A percentile compares a stretch with the other conserved stretches of the same genome.
Evolutionary conservation across 2,888 invertebrate species (phyloP).

Genomic region (Dicranocentrus wangi): DNA sequence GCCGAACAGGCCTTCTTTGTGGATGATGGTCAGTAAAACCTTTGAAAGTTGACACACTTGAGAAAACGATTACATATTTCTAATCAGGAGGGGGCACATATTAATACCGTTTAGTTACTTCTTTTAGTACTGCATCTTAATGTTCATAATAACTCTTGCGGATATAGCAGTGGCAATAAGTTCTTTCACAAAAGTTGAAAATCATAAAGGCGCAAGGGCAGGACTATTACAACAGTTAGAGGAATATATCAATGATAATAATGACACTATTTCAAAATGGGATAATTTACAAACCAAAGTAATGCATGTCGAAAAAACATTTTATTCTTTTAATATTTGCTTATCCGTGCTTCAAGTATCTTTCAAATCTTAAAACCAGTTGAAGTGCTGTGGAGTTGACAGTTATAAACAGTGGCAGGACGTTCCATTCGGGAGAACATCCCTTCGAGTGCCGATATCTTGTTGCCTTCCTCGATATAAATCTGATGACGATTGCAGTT

Average conservation of each 20-base stretch:
- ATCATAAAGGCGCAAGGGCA: too few species aligned
- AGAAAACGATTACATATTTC: too few species aligned
- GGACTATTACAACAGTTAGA: conserved; percentile 11
- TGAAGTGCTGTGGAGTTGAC: conserved; percentile 61
- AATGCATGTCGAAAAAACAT: background rate
- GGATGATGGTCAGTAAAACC: conserved; percentile 24
- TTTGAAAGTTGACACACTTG: background rate
- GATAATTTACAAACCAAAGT: conserved; percentile 31
- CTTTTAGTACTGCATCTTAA: conserved; percentile 49
- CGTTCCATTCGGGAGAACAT: conserved; percentile 63
- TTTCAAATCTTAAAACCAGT: conserved; percentile 1
- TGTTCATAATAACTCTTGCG: conserved; percentile 33
- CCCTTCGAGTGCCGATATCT: conserved; percentile 55
- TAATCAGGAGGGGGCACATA: too few species aligned
- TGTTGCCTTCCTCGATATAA: conserved; percentile 58
- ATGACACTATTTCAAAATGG: conserved; percentile 13
- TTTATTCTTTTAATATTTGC: background rate
- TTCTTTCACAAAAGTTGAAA: conserved; percentile 13
- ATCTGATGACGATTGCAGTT: conserved; percentile 42
- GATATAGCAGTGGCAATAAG: conserved; percentile 28
- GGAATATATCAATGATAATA: conserved; percentile 23
- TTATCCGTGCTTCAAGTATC: background rate
- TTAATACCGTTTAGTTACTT: background rate
- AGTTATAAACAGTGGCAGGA: conserved; percentile 67
- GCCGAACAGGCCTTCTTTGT: conserved; percentile 11